Base-by-base conservation (phyloP, 1,140 invertebrate species). In the Bicyclus anynana region DNA sequence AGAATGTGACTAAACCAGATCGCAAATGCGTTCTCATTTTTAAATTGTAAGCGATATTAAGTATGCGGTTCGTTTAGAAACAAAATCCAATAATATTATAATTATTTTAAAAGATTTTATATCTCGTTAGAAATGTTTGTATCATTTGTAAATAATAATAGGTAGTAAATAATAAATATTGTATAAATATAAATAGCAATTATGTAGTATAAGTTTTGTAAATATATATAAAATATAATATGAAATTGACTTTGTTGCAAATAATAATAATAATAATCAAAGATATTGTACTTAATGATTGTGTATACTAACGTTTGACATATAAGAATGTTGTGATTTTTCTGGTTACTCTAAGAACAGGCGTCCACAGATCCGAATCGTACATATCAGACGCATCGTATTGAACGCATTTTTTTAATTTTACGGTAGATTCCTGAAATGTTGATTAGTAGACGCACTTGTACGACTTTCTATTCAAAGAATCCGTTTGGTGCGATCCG, bases 71-170 rank as follows among this genome's bases (percentile, higher is more conserved):
- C 7, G 33, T 53, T 42, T 29, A 23, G 62, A 60, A 62, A 70
- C n/a, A 60, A 62, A 62, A 65, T 49, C 53, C 69, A 71, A 66
- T 68, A 53, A 53, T 75, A 68, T 75, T 72, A 64, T 67, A 53
- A 59, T 44, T 44, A 44, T 44, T 44, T 14, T 44, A 72, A n/a
- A 65, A 74, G 72, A 77, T 59, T 76, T 76, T 51, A 57, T 80
- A 74, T 77, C 64, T 80, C 70, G 80, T 80, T 80, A 72, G 68
- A 68, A 53, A 74, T 70, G 69, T 76, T 74, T 68, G 59, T 58
- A 67, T 62, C 27, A 57, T 53, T 46, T 77, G 74, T 80, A 76
- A 62, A 74, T 78, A 74, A 74, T 78, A 74, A 27, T 12, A 23
- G 23, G 23, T 23, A 23, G 2, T 23, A 50, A 20, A 38, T 69